Evolutionary conservation across 2,797 vertebrate genomes (phyloP), one percentile per base, ranked within the genome.

Genomic region (Coilia nasus): DNA sequence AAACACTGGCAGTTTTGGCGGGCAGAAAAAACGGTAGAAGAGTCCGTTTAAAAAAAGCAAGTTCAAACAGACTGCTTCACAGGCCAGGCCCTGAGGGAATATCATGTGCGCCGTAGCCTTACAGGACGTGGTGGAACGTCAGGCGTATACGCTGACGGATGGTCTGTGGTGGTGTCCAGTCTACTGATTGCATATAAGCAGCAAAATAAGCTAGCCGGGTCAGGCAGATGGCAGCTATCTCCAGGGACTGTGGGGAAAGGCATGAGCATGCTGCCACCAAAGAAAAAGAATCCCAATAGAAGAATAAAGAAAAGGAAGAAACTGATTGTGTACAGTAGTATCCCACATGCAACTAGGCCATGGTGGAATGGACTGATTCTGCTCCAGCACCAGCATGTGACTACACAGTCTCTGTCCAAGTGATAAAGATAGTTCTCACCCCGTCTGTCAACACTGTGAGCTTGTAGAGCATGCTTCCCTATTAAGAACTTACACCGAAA

Each of bases 301-400:
- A 78, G 19, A 78, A 7, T 6, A 41, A 44, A 31, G 71, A 78
- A 78, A 41, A 78, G 71, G 71, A 78, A 44, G 71, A 35, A 21
- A 21, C 71, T 78, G 71, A 78, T 78, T 78, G 71, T 44, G 17
- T 78, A 78, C 6, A 59, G 11, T 44, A 78, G 6, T 44, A 15
- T 44, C 31, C 31, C 19, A 17, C 35, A 44, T 78, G 17, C 19
- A 44, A 78, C 17, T 44, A 9, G 71, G 71, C 5, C 17, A 41
- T 15, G 2, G 17, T 78, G 31, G 9, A 10, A 21, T 78, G 71
- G 17, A 44, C 35, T 78, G 71, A 31, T 17, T 44, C 71, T 41
- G 35, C 71, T 41, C 35, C 71, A 78, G 19, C 17, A 35, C 17
- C 35, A 21, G 71, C 71, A 78, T 78, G 71, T 78, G 71, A 78